These are phyloP conservation scores for Saccostrea cuccullata DNA, from an alignment of 1,140 invertebrate genomes.

Conservation along the genomic window DNA sequence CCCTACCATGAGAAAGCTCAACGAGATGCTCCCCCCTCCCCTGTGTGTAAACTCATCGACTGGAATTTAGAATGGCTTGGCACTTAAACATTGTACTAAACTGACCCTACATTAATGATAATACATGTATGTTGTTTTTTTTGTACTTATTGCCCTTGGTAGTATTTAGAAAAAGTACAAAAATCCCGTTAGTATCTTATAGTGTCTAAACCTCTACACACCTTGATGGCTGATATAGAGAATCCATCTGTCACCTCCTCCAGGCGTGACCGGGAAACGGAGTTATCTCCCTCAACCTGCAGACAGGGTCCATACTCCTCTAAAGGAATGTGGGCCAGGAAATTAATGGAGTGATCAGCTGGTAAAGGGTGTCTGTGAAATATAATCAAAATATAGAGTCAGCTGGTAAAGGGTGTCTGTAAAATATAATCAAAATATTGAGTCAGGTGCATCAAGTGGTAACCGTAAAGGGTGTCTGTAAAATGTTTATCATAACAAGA, in stretches of 20 bases:
- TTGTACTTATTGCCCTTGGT: no score
- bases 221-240: constrained; percentile 58
- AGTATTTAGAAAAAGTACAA: no score
- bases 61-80: no score
- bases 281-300: constrained; percentile 40
- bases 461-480: background rate
- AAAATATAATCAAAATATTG: constrained; percentile 29
- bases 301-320: constrained; percentile 61
- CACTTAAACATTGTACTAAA: no score
- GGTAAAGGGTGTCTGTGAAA: constrained; percentile 45
- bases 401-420: constrained; percentile 14
- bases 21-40: no score
- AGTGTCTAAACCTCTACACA: background rate
- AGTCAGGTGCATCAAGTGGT: no score
- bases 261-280: constrained; percentile 42
- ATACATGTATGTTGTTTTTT: no score
- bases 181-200: no score
- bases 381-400: no score
- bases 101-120: no score
- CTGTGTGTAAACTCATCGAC: no score
- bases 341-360: constrained; percentile 50
- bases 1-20: no score
- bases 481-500: background rate
- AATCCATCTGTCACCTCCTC: constrained; percentile 56
- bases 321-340: constrained; percentile 54